Percentiles rank a stretch among this genome's conserved stretches.
Conservation (phyloP, 2,113 vertebrate genomes). For the Corythornis cristatus region DNA sequence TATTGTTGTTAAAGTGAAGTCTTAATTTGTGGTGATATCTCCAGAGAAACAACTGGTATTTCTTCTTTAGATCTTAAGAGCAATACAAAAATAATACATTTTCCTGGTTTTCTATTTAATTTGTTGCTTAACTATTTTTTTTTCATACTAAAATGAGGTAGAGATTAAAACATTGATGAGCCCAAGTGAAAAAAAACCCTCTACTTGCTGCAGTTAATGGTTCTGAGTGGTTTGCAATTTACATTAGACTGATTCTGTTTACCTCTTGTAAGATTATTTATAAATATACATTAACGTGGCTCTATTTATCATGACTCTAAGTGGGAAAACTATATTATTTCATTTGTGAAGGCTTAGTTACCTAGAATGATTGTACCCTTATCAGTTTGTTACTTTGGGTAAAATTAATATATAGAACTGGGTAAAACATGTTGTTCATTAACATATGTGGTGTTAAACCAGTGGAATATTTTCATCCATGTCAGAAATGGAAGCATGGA, state of each 20-base stretch:
- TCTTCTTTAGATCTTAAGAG: not conserved
- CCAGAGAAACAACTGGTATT: not conserved
- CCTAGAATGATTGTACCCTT: not conserved
- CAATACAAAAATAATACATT: not conserved
- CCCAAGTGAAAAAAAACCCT: not conserved
- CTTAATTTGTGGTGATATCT: not conserved
- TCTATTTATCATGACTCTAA: not conserved
- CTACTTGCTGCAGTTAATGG: not conserved
- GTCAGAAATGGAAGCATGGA: fast-evolving
- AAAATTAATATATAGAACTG: not conserved
- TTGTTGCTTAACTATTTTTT: not conserved
- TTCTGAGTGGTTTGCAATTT: not conserved
- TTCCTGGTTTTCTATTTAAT: not conserved
- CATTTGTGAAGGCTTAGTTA: not conserved
- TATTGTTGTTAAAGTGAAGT: not conserved
- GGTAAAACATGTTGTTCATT: not conserved
- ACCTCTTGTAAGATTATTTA: not conserved
- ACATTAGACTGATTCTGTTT: not conserved
- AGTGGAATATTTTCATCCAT: not conserved
- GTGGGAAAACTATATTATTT: not conserved
- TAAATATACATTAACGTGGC: not conserved
- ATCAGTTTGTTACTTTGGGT: not conserved
- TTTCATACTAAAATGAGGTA: not conserved
- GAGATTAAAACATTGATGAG: not conserved
- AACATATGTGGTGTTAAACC: not conserved